Conservation (phyloP, 2,797 vertebrate genomes). For the Emydoidea blandingii region DNA sequence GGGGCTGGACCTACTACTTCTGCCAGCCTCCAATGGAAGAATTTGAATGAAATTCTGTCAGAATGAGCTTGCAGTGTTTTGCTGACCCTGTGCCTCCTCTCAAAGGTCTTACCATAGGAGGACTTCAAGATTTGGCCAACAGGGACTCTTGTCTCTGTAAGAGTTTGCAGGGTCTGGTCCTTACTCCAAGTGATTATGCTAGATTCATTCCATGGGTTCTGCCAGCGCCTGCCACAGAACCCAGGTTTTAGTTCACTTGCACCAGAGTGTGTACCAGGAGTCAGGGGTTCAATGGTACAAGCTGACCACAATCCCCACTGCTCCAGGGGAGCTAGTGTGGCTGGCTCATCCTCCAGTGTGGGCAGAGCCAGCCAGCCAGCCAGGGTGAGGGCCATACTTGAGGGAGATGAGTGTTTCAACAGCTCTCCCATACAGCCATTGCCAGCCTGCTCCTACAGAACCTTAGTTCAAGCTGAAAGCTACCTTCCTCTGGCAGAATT, state of each 20-base stretch:
- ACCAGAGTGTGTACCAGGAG: background rate
- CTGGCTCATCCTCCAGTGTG: background rate
- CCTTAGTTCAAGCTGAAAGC: slow-evolving; percentile 16
- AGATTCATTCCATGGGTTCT: background rate
- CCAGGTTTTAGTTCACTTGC: background rate
- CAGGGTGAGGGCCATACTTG: background rate
- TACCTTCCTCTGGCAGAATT: background rate
- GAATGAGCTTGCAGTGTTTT: background rate
- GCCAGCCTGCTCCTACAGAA: background rate
- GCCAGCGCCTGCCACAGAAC: background rate
- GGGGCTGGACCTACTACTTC: background rate
- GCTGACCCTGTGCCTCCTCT: accelerated
- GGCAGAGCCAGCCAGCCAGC: background rate
- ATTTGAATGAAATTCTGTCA: background rate
- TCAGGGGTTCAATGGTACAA: background rate
- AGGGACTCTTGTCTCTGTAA: background rate
- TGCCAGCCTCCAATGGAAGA: background rate
- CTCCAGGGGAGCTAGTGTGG: background rate
- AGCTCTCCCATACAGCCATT: background rate
- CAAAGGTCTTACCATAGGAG: background rate
- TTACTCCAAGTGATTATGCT: background rate
- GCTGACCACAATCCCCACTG: background rate
- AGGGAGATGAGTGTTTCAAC: background rate
- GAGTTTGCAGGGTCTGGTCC: background rate
- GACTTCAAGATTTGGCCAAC: background rate